These are phyloP conservation scores for Gymnogyps californianus DNA, from an alignment of 2,113 vertebrate genomes.

Conservation along the genomic window DNA sequence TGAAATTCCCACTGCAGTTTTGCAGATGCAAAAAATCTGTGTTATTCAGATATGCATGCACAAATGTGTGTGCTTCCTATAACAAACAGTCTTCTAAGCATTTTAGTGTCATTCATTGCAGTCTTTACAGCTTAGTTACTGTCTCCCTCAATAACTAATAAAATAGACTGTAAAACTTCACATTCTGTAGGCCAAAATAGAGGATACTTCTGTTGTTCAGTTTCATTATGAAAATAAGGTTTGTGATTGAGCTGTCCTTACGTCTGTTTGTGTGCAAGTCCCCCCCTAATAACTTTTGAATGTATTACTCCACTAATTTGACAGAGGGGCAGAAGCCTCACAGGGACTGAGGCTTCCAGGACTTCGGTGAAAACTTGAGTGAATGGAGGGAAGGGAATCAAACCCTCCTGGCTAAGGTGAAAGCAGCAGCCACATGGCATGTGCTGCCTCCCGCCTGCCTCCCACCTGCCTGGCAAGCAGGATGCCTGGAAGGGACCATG, in stretches of 20 bases:
- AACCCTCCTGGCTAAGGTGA: background rate
- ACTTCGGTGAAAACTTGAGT: background rate
- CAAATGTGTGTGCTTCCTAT: background rate
- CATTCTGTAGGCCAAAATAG: background rate
- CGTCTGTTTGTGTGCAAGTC: background rate
- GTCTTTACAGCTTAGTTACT: slow-evolving; percentile 19
- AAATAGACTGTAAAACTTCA: slow-evolving; percentile 5
- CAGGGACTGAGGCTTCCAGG: background rate
- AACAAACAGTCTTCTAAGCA: background rate
- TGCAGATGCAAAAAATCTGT: background rate
- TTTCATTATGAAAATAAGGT: background rate
- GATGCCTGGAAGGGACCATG: background rate
- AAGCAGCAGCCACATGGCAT: background rate
- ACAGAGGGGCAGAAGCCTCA: background rate
- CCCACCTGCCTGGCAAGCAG: background rate
- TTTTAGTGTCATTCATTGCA: background rate
- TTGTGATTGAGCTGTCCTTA: background rate
- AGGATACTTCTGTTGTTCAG: background rate
- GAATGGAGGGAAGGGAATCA: background rate
- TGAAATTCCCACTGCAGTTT: background rate
- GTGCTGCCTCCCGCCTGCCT: background rate
- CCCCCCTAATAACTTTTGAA: background rate
- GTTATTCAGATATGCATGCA: background rate
- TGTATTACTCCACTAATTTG: background rate
- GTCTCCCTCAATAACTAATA: slow-evolving; percentile 6